These are phyloP conservation scores for Pristiophorus japonicus DNA, from an alignment of 2,113 vertebrate species.

Conservation along the genomic window DNA sequence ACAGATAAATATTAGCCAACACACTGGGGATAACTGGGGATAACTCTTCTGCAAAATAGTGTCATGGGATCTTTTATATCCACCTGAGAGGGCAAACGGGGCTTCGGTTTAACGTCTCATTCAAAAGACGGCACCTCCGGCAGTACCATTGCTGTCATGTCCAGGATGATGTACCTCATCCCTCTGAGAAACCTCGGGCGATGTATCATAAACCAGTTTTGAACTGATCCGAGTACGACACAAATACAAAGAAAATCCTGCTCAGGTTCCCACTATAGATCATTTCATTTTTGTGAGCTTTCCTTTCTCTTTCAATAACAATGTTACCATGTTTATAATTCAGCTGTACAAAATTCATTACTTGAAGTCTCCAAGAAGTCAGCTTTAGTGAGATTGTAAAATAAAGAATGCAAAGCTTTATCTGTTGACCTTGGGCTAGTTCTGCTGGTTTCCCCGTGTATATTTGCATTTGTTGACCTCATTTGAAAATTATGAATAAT, in stretches of 20 bases:
- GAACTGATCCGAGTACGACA: not conserved
- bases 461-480: not conserved
- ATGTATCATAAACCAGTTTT: not conserved
- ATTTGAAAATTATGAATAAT: not conserved
- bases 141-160: not conserved
- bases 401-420: not conserved
- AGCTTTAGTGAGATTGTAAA: not conserved
- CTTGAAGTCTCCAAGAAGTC: not conserved
- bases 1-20: no score
- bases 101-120: no score
- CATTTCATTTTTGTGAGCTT: not conserved
- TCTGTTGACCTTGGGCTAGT: not conserved
- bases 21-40: no score
- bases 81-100: not conserved
- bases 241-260: not conserved
- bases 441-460: not conserved
- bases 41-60: no score
- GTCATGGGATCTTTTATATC: no score
- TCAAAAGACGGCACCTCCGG: not conserved
- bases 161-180: not conserved
- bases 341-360: not conserved
- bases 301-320: not conserved
- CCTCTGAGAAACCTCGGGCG: no score
- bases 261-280: not conserved
- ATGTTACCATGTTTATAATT: not conserved